Evolutionary conservation across 1,140 invertebrate species (phyloP).

Genomic region (Ceratosolen solmsi): DNA sequence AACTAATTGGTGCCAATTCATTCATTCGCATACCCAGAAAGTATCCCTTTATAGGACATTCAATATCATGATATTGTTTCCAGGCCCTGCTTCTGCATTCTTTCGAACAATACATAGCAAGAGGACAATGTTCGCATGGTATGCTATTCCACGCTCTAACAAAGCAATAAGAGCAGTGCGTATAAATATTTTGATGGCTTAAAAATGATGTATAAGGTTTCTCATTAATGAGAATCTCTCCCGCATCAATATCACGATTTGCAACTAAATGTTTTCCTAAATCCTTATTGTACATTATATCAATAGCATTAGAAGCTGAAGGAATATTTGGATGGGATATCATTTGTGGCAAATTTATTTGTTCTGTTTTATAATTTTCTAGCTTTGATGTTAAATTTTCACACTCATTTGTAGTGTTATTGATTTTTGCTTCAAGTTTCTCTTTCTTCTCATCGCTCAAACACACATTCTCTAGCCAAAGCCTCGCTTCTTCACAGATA

Average conservation of each 20-base stretch:
- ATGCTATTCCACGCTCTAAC: conserved; percentile 75
- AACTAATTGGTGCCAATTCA: conserved; percentile 78
- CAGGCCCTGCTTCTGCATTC: conserved; percentile 78
- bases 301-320: conserved; percentile 76
- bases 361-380: not conserved
- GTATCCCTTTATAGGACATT: conserved; percentile 81
- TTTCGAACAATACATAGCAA: conserved; percentile 81
- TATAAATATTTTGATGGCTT: conserved; percentile 74
- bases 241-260: conserved; percentile 77
- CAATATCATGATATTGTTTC: conserved; percentile 80
- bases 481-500: conserved; percentile 42
- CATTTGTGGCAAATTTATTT: conserved; percentile 60
- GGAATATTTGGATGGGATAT: conserved; percentile 52
- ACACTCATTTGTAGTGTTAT: not conserved
- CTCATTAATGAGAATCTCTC: conserved; percentile 85
- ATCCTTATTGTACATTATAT: conserved; percentile 70
- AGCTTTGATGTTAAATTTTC: not conserved
- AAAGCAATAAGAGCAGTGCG: conserved; percentile 85
- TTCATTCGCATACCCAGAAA: conserved; percentile 76
- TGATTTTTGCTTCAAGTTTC: conserved; percentile 26
- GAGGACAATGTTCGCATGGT: conserved; percentile 79
- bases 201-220: conserved; percentile 81
- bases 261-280: conserved; percentile 79
- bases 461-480: conserved; percentile 17
- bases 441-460: conserved; percentile 29